These are phyloP conservation scores for Sarcophaga rosellei DNA, from an alignment of 2,888 invertebrate genomes.

Conservation along the genomic window DNA sequence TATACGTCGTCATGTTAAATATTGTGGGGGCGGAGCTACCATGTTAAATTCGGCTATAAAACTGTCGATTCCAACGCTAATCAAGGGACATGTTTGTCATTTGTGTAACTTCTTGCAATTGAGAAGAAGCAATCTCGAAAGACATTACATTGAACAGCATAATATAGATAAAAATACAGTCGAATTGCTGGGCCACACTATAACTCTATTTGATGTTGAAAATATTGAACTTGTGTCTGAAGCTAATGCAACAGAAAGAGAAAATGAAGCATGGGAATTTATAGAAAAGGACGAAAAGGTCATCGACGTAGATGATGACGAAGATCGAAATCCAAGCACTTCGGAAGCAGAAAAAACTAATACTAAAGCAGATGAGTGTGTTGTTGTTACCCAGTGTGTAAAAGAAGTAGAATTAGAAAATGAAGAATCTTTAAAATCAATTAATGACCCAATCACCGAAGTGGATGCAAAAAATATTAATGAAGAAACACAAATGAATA, in stretches of 20 bases:
- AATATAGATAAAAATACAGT: slow-evolving; percentile 64
- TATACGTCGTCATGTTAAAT: slow-evolving; percentile 46
- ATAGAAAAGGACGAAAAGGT: slow-evolving; percentile 52
- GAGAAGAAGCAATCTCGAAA: slow-evolving; percentile 83
- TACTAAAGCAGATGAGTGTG: not conserved
- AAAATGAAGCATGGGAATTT: slow-evolving; percentile 53
- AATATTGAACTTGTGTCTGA: slow-evolving; percentile 64
- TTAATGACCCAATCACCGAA: too few species aligned
- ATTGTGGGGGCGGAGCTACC: slow-evolving; percentile 61
- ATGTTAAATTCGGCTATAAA: slow-evolving; percentile 49
- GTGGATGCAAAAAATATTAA: too few species aligned
- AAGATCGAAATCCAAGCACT: slow-evolving; percentile 4
- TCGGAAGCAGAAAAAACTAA: not conserved
- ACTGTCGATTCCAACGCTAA: slow-evolving; percentile 38
- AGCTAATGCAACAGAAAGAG: slow-evolving; percentile 44
- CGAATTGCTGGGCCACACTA: slow-evolving; percentile 62
- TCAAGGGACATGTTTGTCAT: slow-evolving; percentile 85
- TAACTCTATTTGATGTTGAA: slow-evolving; percentile 68
- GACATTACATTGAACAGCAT: slow-evolving; percentile 83
- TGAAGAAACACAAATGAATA: too few species aligned
- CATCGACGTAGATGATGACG: slow-evolving; percentile 58
- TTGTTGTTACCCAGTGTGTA: too few species aligned
- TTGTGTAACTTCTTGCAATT: slow-evolving; percentile 89
- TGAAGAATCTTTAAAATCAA: too few species aligned
- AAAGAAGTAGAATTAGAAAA: too few species aligned